A percentile compares a stretch with the other conserved stretches of the same genome.
These are phyloP conservation scores for Aphelenchoides bicaudatus DNA, from an alignment of 2,888 invertebrate genomes.

Conservation along the genomic window DNA sequence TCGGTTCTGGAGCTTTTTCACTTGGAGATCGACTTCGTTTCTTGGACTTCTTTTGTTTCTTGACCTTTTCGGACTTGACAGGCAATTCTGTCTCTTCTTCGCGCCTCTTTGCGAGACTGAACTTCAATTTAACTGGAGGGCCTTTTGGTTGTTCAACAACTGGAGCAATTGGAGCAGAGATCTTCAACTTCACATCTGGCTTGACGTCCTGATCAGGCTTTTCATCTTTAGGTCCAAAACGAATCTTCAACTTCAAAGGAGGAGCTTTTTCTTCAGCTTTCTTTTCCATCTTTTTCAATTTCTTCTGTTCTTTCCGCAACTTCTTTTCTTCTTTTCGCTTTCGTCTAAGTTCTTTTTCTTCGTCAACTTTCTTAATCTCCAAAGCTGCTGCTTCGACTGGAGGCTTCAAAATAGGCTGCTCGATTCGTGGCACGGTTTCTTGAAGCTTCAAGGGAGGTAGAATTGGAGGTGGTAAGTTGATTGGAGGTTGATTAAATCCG, in stretches of 20 bases:
- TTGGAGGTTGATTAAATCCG: background rate
- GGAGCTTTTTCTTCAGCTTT: background rate
- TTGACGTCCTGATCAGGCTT: background rate
- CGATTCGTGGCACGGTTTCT: background rate
- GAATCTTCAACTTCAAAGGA: background rate
- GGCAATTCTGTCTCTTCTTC: no score
- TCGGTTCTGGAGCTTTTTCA: background rate
- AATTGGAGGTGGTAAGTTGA: background rate
- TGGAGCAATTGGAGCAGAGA: background rate
- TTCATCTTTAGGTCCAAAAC: background rate
- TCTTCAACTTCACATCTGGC: background rate
- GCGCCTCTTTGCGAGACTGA: no score
- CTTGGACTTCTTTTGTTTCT: no score
- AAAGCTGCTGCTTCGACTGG: background rate
- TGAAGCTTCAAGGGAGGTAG: background rate
- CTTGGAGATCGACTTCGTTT: background rate
- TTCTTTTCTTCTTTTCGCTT: conserved; percentile 6
- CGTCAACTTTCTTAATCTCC: no score
- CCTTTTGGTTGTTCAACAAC: no score
- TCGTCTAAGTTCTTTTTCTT: no score
- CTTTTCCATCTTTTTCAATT: background rate
- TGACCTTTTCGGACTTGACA: no score
- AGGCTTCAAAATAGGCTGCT: background rate
- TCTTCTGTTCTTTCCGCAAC: background rate
- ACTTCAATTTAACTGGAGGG: no score